Evolutionary conservation across 1,140 invertebrate genomes (phyloP).

Genomic region (Diabrotica undecimpunctata): DNA sequence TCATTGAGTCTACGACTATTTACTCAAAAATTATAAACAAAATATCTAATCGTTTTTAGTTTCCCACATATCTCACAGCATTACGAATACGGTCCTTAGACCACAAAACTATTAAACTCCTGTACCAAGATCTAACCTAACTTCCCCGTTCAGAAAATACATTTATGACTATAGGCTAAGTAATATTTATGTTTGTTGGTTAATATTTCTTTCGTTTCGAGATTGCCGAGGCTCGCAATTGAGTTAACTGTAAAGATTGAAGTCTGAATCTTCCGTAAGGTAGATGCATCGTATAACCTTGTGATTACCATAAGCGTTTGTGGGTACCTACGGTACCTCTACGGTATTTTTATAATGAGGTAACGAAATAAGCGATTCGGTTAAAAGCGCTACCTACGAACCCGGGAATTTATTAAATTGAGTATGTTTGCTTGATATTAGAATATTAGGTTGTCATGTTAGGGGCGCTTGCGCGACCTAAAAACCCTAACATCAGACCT

Average conservation of each 20-base stretch:
- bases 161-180: neutral
- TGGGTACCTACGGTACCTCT: constrained; percentile 20
- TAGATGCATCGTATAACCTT: constrained; percentile 11
- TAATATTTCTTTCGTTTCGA: constrained; percentile 14
- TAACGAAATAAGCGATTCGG: constrained; percentile 11
- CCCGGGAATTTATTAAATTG: neutral
- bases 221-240: constrained; percentile 9
- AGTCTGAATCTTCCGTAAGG: constrained; percentile 20
- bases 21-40: too few species aligned
- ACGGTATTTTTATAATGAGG: constrained; percentile 17
- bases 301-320: constrained; percentile 16
- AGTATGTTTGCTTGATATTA: too few species aligned
- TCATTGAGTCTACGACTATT: too few species aligned
- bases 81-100: too few species aligned
- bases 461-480: too few species aligned
- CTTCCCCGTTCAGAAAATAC: too few species aligned
- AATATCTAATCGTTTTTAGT: too few species aligned
- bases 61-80: too few species aligned
- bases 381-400: neutral
- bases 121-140: too few species aligned
- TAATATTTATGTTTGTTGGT: constrained; percentile 15
- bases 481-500: too few species aligned
- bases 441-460: too few species aligned
- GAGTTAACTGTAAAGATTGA: constrained; percentile 21
- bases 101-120: too few species aligned